Base-by-base conservation (phyloP, 2,797 vertebrate species). In the Onychomys leucogaster region DNA sequence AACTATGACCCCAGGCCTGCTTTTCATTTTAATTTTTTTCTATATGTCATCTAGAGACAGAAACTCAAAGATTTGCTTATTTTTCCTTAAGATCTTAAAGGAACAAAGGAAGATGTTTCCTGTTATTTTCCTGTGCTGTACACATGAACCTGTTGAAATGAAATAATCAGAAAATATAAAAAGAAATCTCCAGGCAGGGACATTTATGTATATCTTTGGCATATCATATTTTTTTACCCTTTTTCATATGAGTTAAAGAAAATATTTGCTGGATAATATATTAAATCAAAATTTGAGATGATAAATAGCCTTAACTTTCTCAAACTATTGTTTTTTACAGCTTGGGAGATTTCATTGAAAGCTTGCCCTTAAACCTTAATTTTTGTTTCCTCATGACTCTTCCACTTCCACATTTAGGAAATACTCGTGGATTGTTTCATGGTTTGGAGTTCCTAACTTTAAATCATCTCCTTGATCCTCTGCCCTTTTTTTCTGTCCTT, bases 11-110 rank as follows among this genome's bases (percentile, higher is more conserved):
- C 34, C 19, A 29, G 67, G n/a, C 6, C 34, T 83, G 25, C 6
- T 76, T 84, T 27, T 27, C 32, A 17, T 46, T 78, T 86, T 75
- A 16, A 69, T 86, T 93, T 87, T 63, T 37, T 27, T 71, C 27
- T 90, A 10, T 59, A 59, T 87, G 65, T 75, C 43, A 49, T 87
- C 69, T 89, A 43, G 25, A 95, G 32, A 83, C 4, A 89, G 37
- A 73, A 88, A n/a, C 32, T 52, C 21, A 85, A 89, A 89, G 29
- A 16, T 32, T 27, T 91, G 8, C 9, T 71, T 71, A 73, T 89
- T 93, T 97, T 80, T 96, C 94, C 81, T 80, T 59, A 78, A 96
- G 41, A 91, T 94, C 92, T 88, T 89, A 59, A n/a, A 4, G 25
- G 3, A 90, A 94, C 5, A 2, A 88, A 55, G 14, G 32, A 19